These are phyloP conservation scores for Cryptotis parvus DNA, from an alignment of 2,113 vertebrate genomes.

Conservation along the genomic window DNA sequence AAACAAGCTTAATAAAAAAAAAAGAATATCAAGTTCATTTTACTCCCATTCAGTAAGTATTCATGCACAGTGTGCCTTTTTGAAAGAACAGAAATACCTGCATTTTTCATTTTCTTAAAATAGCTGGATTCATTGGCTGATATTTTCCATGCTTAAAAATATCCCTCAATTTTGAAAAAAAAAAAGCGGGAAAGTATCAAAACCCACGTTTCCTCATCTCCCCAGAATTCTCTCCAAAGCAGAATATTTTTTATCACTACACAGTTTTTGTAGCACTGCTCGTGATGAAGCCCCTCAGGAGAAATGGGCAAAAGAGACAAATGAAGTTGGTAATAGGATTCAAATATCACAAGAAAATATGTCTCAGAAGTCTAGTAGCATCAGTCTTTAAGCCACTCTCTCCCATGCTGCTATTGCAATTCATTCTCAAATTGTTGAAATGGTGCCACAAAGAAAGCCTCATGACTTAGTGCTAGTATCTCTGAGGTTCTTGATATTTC, in stretches of 20 bases:
- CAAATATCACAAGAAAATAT: slow-evolving; percentile 35
- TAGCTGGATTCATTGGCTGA: slow-evolving; percentile 2
- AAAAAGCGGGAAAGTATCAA: neutral
- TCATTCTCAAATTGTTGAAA: neutral
- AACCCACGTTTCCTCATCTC: neutral
- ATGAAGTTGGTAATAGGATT: slow-evolving; percentile 1
- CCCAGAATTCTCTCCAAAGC: slow-evolving; percentile 7
- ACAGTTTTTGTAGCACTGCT: slow-evolving; percentile 12
- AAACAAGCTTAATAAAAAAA: neutral
- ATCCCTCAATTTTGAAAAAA: neutral
- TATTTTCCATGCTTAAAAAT: slow-evolving; percentile 21
- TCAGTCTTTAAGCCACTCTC: neutral
- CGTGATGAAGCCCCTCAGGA: neutral
- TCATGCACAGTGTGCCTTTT: neutral
- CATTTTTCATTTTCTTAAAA: neutral
- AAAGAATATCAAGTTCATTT: neutral
- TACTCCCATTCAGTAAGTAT: neutral
- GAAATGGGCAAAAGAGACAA: slow-evolving; percentile 20
- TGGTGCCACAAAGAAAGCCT: neutral
- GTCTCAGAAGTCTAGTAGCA: slow-evolving; percentile 23
- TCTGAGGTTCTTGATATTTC: neutral
- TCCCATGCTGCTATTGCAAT: neutral
- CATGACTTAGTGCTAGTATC: neutral
- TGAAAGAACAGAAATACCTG: neutral
- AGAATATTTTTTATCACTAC: neutral